Percentiles rank a stretch among this genome's conserved stretches.
phyloP scores from a whole-genome alignment of 92 coral and sea anemone genomes.

The Zoanthus solanderi region DNA sequence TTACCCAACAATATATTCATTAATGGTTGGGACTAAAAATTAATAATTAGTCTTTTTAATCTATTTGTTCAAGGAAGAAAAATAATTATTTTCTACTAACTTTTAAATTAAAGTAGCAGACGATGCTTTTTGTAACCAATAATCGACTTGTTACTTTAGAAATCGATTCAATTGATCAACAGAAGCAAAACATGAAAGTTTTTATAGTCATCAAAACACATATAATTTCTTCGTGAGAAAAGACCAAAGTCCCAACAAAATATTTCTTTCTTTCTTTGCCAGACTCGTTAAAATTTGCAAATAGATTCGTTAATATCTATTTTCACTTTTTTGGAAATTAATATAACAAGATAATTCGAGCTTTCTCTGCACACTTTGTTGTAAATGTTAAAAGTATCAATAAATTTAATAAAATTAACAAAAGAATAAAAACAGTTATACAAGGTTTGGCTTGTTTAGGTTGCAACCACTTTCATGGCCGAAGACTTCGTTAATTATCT shows the following conservation, averaged over 20 bases:
- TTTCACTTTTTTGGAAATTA: not conserved
- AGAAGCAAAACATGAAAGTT: not conserved
- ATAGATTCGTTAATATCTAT: not conserved
- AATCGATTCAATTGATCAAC: conserved; percentile 38
- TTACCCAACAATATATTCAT: conserved; percentile 14
- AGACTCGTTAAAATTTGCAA: not conserved
- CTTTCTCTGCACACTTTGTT: not conserved
- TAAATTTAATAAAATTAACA: not conserved
- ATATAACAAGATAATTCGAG: not conserved
- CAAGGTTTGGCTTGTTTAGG: not conserved
- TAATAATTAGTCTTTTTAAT: conserved; percentile 30
- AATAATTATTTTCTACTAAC: conserved; percentile 35
- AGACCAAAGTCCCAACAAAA: not conserved
- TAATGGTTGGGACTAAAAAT: conserved; percentile 6
- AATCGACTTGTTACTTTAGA: conserved; percentile 40
- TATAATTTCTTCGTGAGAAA: not conserved
- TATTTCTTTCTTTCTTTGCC: not conserved
- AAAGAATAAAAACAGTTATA: not conserved
- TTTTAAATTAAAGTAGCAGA: conserved; percentile 17
- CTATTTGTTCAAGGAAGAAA: conserved; percentile 24
- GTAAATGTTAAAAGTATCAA: not conserved
- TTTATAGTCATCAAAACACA: not conserved
- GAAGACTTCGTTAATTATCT: conserved; percentile 9
- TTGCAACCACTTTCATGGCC: not conserved
- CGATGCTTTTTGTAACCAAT: conserved; percentile 5